phyloP scores from a whole-genome alignment of 1,140 invertebrate genomes.

The Papilio xuthus region DNA sequence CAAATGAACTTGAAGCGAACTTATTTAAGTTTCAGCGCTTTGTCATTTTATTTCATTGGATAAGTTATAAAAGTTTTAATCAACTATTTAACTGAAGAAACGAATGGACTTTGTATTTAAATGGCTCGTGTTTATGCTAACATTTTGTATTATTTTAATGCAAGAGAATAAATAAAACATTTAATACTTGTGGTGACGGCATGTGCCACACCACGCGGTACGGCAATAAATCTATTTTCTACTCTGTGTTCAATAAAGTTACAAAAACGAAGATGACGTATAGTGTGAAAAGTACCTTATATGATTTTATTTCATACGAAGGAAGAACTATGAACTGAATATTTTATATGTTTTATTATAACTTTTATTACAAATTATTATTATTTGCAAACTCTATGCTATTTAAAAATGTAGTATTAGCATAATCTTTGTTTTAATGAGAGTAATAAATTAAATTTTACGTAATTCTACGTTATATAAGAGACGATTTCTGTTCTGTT shows the following conservation, averaged over 20 bases:
- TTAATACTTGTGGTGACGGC: background rate
- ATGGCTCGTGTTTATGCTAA: background rate
- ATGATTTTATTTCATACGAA: background rate
- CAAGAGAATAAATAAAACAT: background rate
- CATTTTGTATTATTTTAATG: background rate
- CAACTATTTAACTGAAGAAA: background rate
- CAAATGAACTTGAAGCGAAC: conserved; percentile 12
- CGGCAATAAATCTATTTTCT: background rate
- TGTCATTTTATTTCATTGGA: conserved; percentile 16
- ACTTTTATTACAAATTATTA: too few species aligned
- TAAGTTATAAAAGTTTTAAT: conserved; percentile 21
- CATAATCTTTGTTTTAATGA: too few species aligned
- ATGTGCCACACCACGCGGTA: background rate
- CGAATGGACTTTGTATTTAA: conserved; percentile 2
- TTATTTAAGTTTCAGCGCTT: background rate
- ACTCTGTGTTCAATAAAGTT: background rate
- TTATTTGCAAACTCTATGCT: too few species aligned
- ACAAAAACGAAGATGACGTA: background rate
- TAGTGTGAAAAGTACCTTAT: background rate
- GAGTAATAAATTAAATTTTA: background rate
- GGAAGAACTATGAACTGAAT: too few species aligned
- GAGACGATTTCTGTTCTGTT: background rate
- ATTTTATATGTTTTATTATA: too few species aligned
- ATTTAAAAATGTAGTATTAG: too few species aligned
- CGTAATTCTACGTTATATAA: background rate